A percentile compares a stretch with the other conserved stretches of the same genome.
phyloP scores from a whole-genome alignment of 2,113 vertebrate genomes.

The mouse (Mus musculus) region GRCm39 chr7:28365001-28365500 shows the following conservation, averaged over 20 bases:
- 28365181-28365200: no score
- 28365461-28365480: background rate
- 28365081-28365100: background rate
- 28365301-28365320: background rate
- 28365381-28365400: background rate
- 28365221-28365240: background rate
- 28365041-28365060: background rate
- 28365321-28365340: background rate
- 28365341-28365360: background rate
- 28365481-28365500: background rate
- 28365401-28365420: background rate
- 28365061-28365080: background rate
- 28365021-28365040: background rate
- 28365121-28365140: no score
- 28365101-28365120: background rate
- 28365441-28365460: background rate
- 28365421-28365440: background rate
- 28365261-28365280: background rate
- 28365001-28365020: background rate
- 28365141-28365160: background rate
- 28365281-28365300: no score
- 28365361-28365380: background rate
- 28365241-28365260: background rate
- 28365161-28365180: background rate
- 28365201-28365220: background rate